phyloP scores from a whole-genome alignment of 2,113 vertebrate species.

The Caretta caretta region DNA sequence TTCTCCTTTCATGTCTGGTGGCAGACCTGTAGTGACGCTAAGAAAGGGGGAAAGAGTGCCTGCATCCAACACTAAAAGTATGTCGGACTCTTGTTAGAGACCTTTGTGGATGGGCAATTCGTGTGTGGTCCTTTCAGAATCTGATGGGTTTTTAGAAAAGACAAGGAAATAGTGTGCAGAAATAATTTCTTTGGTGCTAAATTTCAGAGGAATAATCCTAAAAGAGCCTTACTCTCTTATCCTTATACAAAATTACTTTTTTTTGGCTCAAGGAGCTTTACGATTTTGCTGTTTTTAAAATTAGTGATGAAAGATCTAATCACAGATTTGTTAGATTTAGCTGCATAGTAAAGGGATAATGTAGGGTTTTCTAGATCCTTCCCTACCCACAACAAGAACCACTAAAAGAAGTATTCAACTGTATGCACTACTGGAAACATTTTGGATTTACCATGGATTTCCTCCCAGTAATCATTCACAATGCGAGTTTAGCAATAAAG shows the following conservation, averaged over 20 bases:
- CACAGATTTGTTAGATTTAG: slow-evolving; percentile 58
- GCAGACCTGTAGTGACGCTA: too few relatives aligned
- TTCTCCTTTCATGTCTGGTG: background rate
- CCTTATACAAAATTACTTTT: slow-evolving; percentile 50
- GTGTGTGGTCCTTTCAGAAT: background rate
- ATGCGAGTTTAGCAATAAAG: slow-evolving; percentile 53
- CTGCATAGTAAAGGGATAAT: background rate
- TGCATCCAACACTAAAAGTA: background rate
- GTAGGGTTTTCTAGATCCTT: slow-evolving; percentile 35
- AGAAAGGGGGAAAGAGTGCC: background rate
- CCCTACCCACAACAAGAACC: background rate
- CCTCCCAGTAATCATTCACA: slow-evolving; percentile 59
- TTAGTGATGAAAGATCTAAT: slow-evolving; percentile 24
- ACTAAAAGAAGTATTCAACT: slow-evolving; percentile 20
- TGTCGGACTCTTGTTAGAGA: background rate
- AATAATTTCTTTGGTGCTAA: background rate
- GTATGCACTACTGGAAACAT: slow-evolving; percentile 11
- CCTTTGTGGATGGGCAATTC: background rate
- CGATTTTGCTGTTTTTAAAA: slow-evolving; percentile 56
- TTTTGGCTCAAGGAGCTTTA: slow-evolving; percentile 27
- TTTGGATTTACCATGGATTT: slow-evolving; percentile 54
- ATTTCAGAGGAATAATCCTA: slow-evolving; percentile 36
- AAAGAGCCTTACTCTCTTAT: slow-evolving; percentile 51
- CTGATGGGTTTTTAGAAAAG: background rate
- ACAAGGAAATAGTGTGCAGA: background rate